A percentile compares a stretch with the other conserved stretches of the same genome.
Conservation (phyloP, 2,888 invertebrate genomes). For the Cyclophora albipunctata region DNA sequence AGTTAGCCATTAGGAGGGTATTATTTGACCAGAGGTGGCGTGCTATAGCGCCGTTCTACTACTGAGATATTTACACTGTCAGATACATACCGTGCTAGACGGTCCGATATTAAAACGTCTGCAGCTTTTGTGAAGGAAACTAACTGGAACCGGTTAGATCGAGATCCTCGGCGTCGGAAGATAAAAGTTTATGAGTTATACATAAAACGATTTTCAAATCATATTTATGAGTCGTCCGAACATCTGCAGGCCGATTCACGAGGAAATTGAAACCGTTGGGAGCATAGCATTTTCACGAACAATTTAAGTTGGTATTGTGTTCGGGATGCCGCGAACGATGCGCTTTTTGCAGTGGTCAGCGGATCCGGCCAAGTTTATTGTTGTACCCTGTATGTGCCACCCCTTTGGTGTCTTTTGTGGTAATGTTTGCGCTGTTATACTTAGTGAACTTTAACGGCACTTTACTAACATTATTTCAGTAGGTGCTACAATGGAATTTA, state of each 20-base stretch:
- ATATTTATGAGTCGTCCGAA: slow-evolving; percentile 69
- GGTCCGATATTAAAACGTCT: slow-evolving; percentile 68
- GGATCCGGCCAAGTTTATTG: slow-evolving; percentile 56
- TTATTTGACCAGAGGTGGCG: slow-evolving; percentile 71
- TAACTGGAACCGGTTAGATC: slow-evolving; percentile 57
- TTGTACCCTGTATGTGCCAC: slow-evolving; percentile 39
- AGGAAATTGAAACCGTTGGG: slow-evolving; percentile 70
- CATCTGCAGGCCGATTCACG: slow-evolving; percentile 68
- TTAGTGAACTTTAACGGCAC: slow-evolving; percentile 29
- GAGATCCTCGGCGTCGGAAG: slow-evolving; percentile 49
- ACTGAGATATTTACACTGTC: slow-evolving; percentile 61
- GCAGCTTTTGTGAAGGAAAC: slow-evolving; percentile 66
- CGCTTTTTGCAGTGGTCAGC: slow-evolving; percentile 61
- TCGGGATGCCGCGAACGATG: slow-evolving; percentile 48
- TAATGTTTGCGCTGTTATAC: slow-evolving; percentile 37
- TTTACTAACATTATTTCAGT: slow-evolving; percentile 10
- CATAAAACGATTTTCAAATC: slow-evolving; percentile 75
- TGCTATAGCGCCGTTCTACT: slow-evolving; percentile 58
- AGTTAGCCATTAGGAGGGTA: slow-evolving; percentile 66
- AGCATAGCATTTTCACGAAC: slow-evolving; percentile 70
- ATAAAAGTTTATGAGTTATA: slow-evolving; percentile 74
- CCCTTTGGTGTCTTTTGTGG: slow-evolving; percentile 46
- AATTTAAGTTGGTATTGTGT: slow-evolving; percentile 70
- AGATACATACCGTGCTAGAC: slow-evolving; percentile 53
- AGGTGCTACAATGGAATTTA: not conserved